phyloP scores from a whole-genome alignment of 2,888 invertebrate species.

The Platypus cylindrus region DNA sequence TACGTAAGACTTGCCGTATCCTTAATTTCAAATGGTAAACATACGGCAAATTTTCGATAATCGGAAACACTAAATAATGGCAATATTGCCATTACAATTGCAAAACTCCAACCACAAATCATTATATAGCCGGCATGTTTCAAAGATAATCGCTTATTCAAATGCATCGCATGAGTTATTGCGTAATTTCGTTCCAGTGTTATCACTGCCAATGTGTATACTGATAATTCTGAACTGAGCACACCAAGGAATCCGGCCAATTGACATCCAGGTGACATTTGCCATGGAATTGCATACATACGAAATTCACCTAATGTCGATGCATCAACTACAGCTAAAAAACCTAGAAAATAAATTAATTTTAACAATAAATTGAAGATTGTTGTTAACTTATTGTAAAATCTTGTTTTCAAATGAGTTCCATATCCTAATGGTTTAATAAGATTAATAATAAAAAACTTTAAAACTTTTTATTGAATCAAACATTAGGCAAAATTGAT shows the following conservation, averaged over 20 bases:
- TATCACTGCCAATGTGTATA: constrained; percentile 92
- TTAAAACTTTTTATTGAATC: background rate
- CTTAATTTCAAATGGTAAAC: constrained; percentile 84
- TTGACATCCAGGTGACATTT: constrained; percentile 86
- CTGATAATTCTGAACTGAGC: constrained; percentile 84
- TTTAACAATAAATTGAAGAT: too few species aligned
- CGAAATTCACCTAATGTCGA: constrained; percentile 92
- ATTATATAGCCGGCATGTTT: constrained; percentile 86
- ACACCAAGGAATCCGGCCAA: constrained; percentile 92
- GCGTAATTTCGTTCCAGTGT: constrained; percentile 93
- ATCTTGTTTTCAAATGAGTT: background rate
- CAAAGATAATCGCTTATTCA: constrained; percentile 84
- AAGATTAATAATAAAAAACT: background rate
- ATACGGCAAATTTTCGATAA: constrained; percentile 93
- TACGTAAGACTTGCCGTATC: constrained; percentile 69
- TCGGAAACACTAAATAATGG: constrained; percentile 88
- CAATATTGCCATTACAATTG: constrained; percentile 72
- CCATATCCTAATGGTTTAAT: background rate
- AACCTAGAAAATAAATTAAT: constrained; percentile 42
- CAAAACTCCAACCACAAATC: constrained; percentile 86
- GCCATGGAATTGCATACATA: constrained; percentile 95
- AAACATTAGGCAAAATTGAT: background rate
- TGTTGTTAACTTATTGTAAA: background rate
- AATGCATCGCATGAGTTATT: constrained; percentile 94
- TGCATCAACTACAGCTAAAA: constrained; percentile 90